Base-by-base conservation (phyloP, 2,797 vertebrate species). In the Pyrocephalus nanus region DNA sequence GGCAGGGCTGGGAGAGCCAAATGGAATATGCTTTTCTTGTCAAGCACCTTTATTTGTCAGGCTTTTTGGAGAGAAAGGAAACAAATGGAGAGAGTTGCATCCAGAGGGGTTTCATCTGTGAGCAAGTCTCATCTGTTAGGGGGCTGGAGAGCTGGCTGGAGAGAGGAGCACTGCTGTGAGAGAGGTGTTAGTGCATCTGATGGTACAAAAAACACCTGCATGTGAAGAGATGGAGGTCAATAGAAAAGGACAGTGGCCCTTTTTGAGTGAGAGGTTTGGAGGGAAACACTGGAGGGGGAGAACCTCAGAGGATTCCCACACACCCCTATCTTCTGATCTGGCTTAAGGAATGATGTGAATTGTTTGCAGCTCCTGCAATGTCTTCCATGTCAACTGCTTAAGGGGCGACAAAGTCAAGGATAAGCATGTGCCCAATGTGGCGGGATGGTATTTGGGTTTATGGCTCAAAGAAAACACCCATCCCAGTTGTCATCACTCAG, bases 401-500 rank as follows among this genome's bases (percentile, higher is more conserved):
- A 16, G 17, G 23, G 21, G 11, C 70, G 48, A 22, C 7, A 50
- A 61, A 93, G 38, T 26, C 47, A 51, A 50, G 54, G 74, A 36
- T 54, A 50, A 86, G 16, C 53, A 11, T 0, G 2, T 71, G 26
- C 40, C 40, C 26, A 22, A 1, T 85, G 58, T 74, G 60, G 36
- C 62, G 61, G 36, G 61, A 36, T 77, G 53, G n/a, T 67, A 18
- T 88, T 84, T 92, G 47, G 30, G 42, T 15, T 11, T 25, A 8
- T 0, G 1, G 27, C 62, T 86, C 2, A 1, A 47, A 58, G 66
- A 47, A 51, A 50, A 66, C 50, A n/a, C 4, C 20, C 43, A 32
- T 86, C 12, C 65, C 4, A 2, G 2, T 19, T 55, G 12, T 12
- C 9, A 8, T 27, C 1, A 0, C 34, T 75, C 1, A 1, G 45